Base-by-base conservation (phyloP, 2,113 vertebrate species). In the Tamias sibiricus region DNA sequence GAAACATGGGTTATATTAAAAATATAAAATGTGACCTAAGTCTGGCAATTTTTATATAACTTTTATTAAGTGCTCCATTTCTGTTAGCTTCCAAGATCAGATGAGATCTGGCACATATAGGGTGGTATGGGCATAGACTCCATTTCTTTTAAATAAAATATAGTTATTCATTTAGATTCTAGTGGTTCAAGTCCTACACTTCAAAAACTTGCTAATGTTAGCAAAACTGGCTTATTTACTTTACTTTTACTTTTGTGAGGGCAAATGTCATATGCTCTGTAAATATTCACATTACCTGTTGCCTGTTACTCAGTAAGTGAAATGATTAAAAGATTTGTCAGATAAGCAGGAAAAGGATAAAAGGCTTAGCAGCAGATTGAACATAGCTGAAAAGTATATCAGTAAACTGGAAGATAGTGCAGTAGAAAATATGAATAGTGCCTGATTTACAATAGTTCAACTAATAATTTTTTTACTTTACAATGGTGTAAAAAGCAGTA, bases 91-190 rank as follows among this genome's bases (percentile, higher is more conserved):
- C 49, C 49, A 4, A 52, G 49, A 52, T 52, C 49, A 52, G 49
- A 52, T 16, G 49, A 52, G 14, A 52, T 52, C 3, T 13, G 49
- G 14, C 14, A 16, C 49, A 52, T 52, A 1, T 13, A 52, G 16
- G 49, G 49, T 52, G 49, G 49, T 52, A 52, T 52, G 49, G 49
- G 49, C 16, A 13, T 52, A 52, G 49, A 52, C 6, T 57, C 54
- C 83, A 54, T 95, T 95, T 96, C 42, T 85, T 94, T 87, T 71
- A 94, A 95, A 83, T 74, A 88, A 66, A 94, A 49, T 95, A 4
- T 80, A 86, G 14, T 57, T 75, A 76, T 89, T 88, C 8, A 69
- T 76, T 76, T 95, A 96, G 72, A 57, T 93, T 54, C 40, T 81
- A 95, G 11, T 72, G 44, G 35, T 68, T 28, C n/a, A 91, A 44